Evolutionary conservation across 2,113 vertebrate genomes (phyloP), one percentile per base, ranked within the genome.

Genomic region (Notothenia rossii): DNA sequence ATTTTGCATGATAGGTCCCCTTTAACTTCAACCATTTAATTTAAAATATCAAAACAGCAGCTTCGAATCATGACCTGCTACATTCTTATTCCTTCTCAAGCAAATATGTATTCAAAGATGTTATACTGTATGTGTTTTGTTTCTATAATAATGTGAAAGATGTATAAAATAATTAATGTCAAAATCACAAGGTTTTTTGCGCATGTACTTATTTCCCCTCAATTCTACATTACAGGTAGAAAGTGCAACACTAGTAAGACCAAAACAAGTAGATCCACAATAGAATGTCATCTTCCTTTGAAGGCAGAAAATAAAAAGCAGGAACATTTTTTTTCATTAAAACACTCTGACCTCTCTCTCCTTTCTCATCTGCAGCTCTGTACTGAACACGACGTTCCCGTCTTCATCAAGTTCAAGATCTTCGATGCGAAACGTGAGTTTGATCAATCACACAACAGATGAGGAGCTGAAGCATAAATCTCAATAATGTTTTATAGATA

Each of bases 361-460:
- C 60, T 11, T 12, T 59, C 50, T 77, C 43, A 0, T 46, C 86
- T 59, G 18, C 95, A 99, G 97, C 93, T 99, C 83, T 99, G 97
- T 89, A 93, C 95, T 73, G 96, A 98, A 87, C 96, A 97, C 66
- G 93, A 96, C 77, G 96, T 97, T 85, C 96, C 97, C 10, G 92
- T 93, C 71, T 98, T 99, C 94, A 96, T 95, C 90, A 98, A 97
- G 93, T 97, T 96, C 87, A 98, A 98, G 94, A 95, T 97, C 77
- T 99, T 99, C 81, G 96, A 97, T 80, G 96, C 96, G 72, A 98
- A 98, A 96, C 95, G 97, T 99, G 94, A 98, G 97, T 94, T 72
- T 12, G 54, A 17, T 49, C 46, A 15, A 1, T 56, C 53, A 45
- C 12, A 13, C n/a, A 49, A 8, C 70, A 51, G 17, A 71, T 10